phyloP scores from a whole-genome alignment of 2,888 invertebrate genomes.

The Ceraclea dissimilis region DNA sequence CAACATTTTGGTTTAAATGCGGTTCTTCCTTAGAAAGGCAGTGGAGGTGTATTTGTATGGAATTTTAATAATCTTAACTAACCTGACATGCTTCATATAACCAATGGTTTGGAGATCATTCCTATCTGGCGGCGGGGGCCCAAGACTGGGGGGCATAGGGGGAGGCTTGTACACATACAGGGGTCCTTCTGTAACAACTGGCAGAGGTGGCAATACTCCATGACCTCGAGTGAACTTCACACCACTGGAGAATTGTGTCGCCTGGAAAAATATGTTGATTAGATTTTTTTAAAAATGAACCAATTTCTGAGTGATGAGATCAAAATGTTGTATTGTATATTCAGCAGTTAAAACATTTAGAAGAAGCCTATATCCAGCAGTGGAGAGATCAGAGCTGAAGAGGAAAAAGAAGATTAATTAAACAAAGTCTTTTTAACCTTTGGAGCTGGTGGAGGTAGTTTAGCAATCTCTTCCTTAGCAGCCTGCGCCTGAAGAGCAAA shows the following conservation, averaged over 20 bases:
- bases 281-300: not conserved
- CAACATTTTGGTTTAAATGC: too few species aligned
- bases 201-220: conserved; percentile 58
- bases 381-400: too few species aligned
- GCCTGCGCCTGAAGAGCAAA: conserved; percentile 67
- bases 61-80: too few species aligned
- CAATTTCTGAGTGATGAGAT: not conserved
- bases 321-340: too few species aligned
- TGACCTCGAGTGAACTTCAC: conserved; percentile 68
- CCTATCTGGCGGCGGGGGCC: conserved; percentile 63
- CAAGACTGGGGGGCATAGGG: conserved; percentile 52
- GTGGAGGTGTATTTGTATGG: too few species aligned
- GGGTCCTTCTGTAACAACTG: conserved; percentile 70
- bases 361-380: too few species aligned
- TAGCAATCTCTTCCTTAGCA: conserved; percentile 53
- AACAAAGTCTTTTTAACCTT: conserved; percentile 38
- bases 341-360: too few species aligned
- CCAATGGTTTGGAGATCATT: conserved; percentile 57
- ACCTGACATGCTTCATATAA: conserved; percentile 66
- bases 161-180: conserved; percentile 61
- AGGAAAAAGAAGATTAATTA: too few species aligned
- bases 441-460: conserved; percentile 38
- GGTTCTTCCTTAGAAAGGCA: too few species aligned
- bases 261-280: conserved; percentile 31
- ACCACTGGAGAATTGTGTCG: conserved; percentile 78